Percentiles rank a stretch among this genome's conserved stretches.
Conservation (phyloP, 2,797 vertebrate species). For the Apogon talboti region DNA sequence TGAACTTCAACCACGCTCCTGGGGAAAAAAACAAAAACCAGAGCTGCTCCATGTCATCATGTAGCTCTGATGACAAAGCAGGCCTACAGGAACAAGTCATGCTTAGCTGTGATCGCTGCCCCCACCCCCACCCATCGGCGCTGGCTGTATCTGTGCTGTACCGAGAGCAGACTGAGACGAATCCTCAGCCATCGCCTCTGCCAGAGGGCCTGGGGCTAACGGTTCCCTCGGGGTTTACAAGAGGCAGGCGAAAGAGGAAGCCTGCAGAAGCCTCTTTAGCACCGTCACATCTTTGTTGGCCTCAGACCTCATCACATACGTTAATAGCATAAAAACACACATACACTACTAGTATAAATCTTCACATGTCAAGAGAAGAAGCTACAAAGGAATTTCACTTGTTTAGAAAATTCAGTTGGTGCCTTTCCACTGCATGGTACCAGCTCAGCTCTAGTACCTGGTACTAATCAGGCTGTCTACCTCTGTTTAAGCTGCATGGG, state of each 20-base stretch:
- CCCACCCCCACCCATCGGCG: background rate
- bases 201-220: conserved; percentile 51
- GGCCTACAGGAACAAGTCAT: background rate
- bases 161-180: no score
- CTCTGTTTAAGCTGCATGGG: no score
- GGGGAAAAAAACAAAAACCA: conserved; percentile 14
- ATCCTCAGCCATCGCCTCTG: conserved; percentile 50
- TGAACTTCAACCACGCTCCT: conserved; percentile 28
- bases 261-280: conserved; percentile 36
- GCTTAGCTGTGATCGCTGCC: background rate
- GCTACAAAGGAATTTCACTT: no score
- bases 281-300: conserved; percentile 3
- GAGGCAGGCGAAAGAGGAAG: conserved; percentile 57
- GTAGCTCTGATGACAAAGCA: conserved; percentile 5
- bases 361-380: no score
- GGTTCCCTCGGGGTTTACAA: conserved; percentile 57
- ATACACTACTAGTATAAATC: no score
- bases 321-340: no score
- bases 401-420: no score
- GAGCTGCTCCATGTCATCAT: background rate
- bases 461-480: no score
- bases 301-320: no score
- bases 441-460: no score
- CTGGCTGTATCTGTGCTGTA: conserved; percentile 13
- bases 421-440: no score